A percentile compares a stretch with the other conserved stretches of the same genome.
These are phyloP conservation scores for Trisateles emortualis DNA, from an alignment of 2,888 invertebrate genomes.

Conservation along the genomic window DNA sequence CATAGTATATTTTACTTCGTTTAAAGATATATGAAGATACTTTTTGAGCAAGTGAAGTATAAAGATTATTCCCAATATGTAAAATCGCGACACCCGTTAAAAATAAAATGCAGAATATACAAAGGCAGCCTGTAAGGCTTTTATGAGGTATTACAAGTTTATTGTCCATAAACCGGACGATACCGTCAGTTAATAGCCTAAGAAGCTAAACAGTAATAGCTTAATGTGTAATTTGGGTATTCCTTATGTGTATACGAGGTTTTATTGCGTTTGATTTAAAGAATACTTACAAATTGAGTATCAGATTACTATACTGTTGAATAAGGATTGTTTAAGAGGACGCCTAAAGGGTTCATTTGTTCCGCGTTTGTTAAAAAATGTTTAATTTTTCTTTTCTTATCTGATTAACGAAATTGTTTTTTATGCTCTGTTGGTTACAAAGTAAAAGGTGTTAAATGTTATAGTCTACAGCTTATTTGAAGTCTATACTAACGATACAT, in stretches of 20 bases:
- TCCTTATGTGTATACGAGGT: slow-evolving; percentile 20
- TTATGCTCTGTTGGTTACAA: no score
- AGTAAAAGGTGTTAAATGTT: no score
- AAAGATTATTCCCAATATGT: slow-evolving; percentile 11
- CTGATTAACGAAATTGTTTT: no score
- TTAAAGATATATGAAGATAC: no score
- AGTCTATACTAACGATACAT: no score
- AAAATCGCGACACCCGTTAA: slow-evolving; percentile 18
- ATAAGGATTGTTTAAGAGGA: background rate
- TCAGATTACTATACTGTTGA: background rate
- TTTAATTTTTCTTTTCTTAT: no score
- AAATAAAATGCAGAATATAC: slow-evolving; percentile 47
- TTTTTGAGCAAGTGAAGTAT: background rate
- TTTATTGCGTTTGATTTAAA: slow-evolving; percentile 41
- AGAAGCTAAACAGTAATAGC: slow-evolving; percentile 47
- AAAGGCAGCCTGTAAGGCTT: slow-evolving; percentile 27
- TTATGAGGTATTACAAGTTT: slow-evolving; percentile 49
- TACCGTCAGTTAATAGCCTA: slow-evolving; percentile 52
- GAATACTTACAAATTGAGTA: slow-evolving; percentile 11
- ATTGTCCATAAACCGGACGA: slow-evolving; percentile 70
- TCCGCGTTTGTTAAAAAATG: background rate
- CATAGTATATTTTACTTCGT: no score
- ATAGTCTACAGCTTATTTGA: no score
- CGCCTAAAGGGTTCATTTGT: background rate
- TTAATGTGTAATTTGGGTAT: slow-evolving; percentile 47